A percentile compares a stretch with the other conserved stretches of the same genome.
These are phyloP conservation scores for Tachycineta bicolor DNA, from an alignment of 2,113 vertebrate species.

Conservation along the genomic window DNA sequence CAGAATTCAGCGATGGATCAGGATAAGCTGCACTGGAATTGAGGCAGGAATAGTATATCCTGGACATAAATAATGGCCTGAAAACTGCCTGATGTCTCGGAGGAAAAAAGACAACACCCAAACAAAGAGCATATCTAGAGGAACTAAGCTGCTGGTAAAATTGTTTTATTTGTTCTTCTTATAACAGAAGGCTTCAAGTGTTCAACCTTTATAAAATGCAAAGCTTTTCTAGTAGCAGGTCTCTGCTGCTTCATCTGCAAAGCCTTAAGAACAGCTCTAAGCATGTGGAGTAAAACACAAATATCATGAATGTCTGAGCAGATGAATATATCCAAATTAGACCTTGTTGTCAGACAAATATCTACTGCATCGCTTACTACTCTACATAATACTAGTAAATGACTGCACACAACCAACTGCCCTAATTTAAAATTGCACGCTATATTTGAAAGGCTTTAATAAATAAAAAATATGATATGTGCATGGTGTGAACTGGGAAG, in stretches of 20 bases:
- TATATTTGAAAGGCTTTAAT: background rate
- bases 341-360: background rate
- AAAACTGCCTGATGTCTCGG: background rate
- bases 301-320: background rate
- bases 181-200: background rate
- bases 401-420: background rate
- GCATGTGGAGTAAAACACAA: background rate
- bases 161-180: background rate
- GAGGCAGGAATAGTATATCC: background rate
- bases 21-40: background rate
- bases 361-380: background rate
- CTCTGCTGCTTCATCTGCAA: background rate
- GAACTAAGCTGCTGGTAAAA: background rate
- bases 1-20: background rate
- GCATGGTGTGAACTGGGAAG: background rate
- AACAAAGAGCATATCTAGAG: background rate
- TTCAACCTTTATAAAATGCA: background rate
- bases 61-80: background rate
- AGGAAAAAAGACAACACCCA: background rate
- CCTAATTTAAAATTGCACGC: background rate
- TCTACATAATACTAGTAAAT: background rate
- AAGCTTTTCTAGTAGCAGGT: background rate
- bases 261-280: background rate
- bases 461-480: background rate
- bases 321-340: background rate